Evolutionary conservation across 2,888 invertebrate species (phyloP).

Genomic region (Caenorhabditis angaria): DNA sequence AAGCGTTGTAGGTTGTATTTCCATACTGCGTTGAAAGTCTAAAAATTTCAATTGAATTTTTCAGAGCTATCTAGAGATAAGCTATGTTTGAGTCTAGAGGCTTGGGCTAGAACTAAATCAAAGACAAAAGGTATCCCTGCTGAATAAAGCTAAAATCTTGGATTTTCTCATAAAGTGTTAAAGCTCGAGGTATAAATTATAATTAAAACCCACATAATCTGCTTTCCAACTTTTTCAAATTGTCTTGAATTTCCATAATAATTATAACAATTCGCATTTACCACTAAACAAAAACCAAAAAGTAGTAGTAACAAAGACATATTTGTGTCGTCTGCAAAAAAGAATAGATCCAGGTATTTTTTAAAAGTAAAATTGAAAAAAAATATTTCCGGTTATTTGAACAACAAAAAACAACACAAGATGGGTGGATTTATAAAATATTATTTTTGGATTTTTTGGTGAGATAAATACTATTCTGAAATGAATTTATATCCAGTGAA

Average conservation of each 20-base stretch:
- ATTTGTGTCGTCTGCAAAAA: background rate
- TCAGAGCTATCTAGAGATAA: too few relatives aligned
- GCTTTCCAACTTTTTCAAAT: constrained; percentile 38
- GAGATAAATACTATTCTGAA: too few relatives aligned
- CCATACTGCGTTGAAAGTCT: background rate
- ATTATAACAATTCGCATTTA: background rate
- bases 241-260: background rate
- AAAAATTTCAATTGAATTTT: too few relatives aligned
- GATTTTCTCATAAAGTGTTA: too few relatives aligned
- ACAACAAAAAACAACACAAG: background rate
- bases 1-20: constrained; percentile 16
- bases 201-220: constrained; percentile 35
- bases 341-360: background rate
- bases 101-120: too few relatives aligned
- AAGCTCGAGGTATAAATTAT: too few relatives aligned
- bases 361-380: background rate
- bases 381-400: constrained; percentile 3
- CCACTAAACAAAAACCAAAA: background rate
- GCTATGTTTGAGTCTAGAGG: too few relatives aligned
- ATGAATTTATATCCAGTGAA: too few relatives aligned
- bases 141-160: too few relatives aligned
- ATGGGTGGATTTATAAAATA: background rate
- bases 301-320: background rate
- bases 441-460: background rate
- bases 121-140: too few relatives aligned